Percentiles rank a stretch among this genome's conserved stretches.
Conservation (phyloP, 1,140 invertebrate genomes). For the Mylabris phalerata region DNA sequence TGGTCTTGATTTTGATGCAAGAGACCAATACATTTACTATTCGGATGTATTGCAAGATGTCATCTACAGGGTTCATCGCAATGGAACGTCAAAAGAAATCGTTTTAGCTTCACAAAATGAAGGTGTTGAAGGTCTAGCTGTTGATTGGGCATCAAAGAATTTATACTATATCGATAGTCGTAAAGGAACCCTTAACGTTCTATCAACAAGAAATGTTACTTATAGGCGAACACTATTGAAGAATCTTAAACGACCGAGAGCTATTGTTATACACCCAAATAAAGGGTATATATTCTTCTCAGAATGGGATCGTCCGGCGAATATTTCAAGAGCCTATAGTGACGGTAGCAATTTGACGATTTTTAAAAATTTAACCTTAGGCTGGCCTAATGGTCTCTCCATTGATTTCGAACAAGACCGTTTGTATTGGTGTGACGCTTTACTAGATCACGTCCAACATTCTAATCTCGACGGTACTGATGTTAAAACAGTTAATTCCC, state of each 20-base stretch:
- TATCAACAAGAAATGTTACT: slow-evolving; percentile 79
- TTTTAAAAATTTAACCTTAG: slow-evolving; percentile 87
- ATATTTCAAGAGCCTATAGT: slow-evolving; percentile 84
- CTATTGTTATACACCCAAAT: slow-evolving; percentile 94
- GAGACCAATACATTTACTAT: slow-evolving; percentile 90
- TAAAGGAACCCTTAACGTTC: slow-evolving; percentile 90
- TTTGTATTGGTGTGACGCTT: slow-evolving; percentile 92
- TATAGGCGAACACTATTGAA: slow-evolving; percentile 78
- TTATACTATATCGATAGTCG: slow-evolving; percentile 97
- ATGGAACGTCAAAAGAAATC: slow-evolving; percentile 83
- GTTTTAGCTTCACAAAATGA: slow-evolving; percentile 94
- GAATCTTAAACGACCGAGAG: slow-evolving; percentile 84
- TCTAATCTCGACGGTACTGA: slow-evolving; percentile 90
- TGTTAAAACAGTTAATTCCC: slow-evolving; percentile 82
- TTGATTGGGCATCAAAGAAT: slow-evolving; percentile 97
- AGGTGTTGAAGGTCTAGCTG: slow-evolving; percentile 92
- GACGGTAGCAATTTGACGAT: slow-evolving; percentile 82
- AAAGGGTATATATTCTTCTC: slow-evolving; percentile 91
- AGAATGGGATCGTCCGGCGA: slow-evolving; percentile 93
- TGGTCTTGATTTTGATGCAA: slow-evolving; percentile 92
- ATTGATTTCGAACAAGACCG: slow-evolving; percentile 84
- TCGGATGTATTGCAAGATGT: slow-evolving; percentile 96
- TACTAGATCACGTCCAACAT: slow-evolving; percentile 93
- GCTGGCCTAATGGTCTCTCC: slow-evolving; percentile 92
- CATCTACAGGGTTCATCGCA: slow-evolving; percentile 84